Evolutionary conservation across 2,797 vertebrate species (phyloP).

Genomic region (Mastacembelus armatus): DNA sequence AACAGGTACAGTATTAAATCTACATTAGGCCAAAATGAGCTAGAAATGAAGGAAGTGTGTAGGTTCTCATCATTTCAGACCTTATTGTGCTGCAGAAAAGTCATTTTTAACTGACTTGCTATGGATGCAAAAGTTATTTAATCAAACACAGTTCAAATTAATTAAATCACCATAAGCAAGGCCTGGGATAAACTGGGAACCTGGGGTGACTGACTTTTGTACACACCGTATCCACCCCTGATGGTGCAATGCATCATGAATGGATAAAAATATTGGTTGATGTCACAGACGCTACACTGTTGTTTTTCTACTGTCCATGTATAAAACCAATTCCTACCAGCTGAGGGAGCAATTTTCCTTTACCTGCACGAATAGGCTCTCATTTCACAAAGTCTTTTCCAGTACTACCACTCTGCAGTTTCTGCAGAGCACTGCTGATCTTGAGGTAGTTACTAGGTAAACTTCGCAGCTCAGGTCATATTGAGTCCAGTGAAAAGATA

Average conservation of each 20-base stretch:
- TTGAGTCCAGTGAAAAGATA: constrained; percentile 20
- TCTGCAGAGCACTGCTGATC: constrained; percentile 54
- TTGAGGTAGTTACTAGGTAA: constrained; percentile 65
- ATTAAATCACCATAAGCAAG: no score
- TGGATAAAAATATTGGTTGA: not conserved
- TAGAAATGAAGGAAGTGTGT: not conserved
- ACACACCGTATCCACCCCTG: not conserved
- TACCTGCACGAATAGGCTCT: not conserved
- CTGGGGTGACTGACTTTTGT: not conserved
- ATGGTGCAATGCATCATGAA: no score
- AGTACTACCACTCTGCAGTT: constrained; percentile 38
- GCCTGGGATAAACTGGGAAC: no score
- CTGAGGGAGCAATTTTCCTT: not conserved
- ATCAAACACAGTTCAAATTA: no score
- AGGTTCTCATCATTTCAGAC: not conserved
- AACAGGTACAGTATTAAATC: no score
- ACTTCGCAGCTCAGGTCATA: constrained; percentile 45
- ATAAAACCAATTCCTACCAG: not conserved
- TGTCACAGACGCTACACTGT: constrained; percentile 19
- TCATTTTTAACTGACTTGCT: no score
- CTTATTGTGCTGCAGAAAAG: not conserved
- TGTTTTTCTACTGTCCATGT: constrained; percentile 6
- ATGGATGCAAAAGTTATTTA: no score
- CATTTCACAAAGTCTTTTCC: constrained; percentile 30
- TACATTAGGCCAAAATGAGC: no score